A percentile compares a stretch with the other conserved stretches of the same genome.
Evolutionary conservation across 2,888 invertebrate species (phyloP).

Genomic region (Tachina lurida): DNA sequence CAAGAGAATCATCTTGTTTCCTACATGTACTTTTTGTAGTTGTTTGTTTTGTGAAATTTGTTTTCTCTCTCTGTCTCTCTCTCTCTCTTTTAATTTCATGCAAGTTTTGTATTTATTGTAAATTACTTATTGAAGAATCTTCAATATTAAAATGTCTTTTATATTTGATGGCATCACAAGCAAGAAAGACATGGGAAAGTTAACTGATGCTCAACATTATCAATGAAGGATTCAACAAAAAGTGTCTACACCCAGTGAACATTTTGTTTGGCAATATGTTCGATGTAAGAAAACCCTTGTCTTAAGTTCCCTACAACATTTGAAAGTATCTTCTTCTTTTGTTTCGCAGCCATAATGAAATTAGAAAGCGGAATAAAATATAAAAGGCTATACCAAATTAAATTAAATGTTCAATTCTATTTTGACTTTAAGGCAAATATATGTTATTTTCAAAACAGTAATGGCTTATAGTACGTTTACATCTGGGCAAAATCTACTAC

Average conservation of each 20-base stretch:
- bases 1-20: conserved; percentile 48
- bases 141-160: conserved; percentile 69
- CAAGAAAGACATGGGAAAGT: conserved; percentile 66
- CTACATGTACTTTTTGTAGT: conserved; percentile 28
- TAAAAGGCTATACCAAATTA: not conserved
- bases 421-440: too few species aligned
- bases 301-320: too few species aligned
- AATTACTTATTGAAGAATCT: conserved; percentile 67
- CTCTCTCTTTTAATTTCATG: not conserved
- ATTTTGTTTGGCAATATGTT: too few species aligned
- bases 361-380: not conserved
- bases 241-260: not conserved
- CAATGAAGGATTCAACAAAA: conserved; percentile 39
- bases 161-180: conserved; percentile 58
- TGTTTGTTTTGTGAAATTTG: conserved; percentile 8
- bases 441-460: too few species aligned
- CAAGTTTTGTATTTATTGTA: conserved; percentile 43
- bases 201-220: conserved; percentile 64
- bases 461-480: too few species aligned
- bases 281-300: too few species aligned
- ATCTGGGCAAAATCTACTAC: too few species aligned
- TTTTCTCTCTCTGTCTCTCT: not conserved
- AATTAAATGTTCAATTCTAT: not conserved
- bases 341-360: too few species aligned
- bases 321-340: too few species aligned